Conservation (phyloP, 2,113 vertebrate species). For the Felis catus region DNA sequence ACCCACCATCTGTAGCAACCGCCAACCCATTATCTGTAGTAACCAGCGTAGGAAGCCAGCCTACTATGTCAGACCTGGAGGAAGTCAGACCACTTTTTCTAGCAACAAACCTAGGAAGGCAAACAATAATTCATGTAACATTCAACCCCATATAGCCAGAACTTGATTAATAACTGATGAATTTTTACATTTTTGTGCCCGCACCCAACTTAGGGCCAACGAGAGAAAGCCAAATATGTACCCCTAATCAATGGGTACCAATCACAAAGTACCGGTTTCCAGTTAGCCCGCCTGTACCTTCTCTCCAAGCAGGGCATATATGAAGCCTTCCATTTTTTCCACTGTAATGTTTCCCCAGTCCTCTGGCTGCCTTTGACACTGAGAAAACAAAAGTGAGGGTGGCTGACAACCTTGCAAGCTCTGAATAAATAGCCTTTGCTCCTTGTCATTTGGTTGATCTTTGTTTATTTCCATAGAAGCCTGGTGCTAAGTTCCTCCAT, state of each 20-base stretch:
- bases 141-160: background rate
- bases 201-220: background rate
- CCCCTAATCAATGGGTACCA: background rate
- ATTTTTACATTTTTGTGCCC: background rate
- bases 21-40: background rate
- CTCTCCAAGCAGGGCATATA: background rate
- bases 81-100: background rate
- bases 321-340: background rate
- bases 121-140: background rate
- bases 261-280: background rate
- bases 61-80: background rate
- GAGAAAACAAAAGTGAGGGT: background rate
- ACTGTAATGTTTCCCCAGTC: background rate
- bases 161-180: background rate
- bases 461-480: background rate
- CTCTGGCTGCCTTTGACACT: background rate
- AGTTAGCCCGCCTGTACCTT: background rate
- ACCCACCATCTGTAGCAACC: background rate
- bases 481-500: background rate
- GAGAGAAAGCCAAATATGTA: background rate
- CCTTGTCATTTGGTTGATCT: background rate
- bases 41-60: background rate
- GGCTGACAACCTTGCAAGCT: background rate
- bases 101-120: background rate
- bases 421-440: slow-evolving; percentile 10